Evolutionary conservation across 92 coral and sea anemone genomes (phyloP).

Genomic region (Palythoa grandiflora): DNA sequence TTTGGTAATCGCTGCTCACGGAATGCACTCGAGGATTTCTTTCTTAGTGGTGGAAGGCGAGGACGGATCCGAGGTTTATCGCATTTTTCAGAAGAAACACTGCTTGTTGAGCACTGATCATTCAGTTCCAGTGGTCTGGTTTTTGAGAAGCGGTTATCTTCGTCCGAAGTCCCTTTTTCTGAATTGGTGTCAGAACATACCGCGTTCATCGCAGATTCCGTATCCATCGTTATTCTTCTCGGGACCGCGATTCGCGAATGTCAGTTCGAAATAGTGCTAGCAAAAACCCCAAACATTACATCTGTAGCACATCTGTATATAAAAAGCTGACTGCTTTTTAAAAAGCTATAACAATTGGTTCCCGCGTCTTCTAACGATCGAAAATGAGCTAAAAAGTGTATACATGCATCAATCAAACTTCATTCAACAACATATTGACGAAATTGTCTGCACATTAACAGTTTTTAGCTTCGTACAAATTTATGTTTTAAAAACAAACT

Average conservation of each 20-base stretch:
- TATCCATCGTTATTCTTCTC: neutral
- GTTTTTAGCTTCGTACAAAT: neutral
- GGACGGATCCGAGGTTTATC: neutral
- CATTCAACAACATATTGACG: neutral
- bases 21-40: neutral
- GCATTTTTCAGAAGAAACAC: neutral
- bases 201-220: neutral
- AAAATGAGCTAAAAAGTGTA: too few species aligned
- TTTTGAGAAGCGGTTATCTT: neutral
- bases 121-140: neutral
- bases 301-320: too few species aligned
- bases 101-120: neutral
- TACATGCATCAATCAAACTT: too few species aligned
- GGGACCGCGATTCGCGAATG: too few species aligned
- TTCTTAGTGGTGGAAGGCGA: neutral
- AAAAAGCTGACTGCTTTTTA: too few species aligned
- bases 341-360: too few species aligned
- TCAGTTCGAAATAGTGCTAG: neutral
- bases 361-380: too few species aligned
- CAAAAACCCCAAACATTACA: too few species aligned
- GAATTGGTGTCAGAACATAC: neutral
- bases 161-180: neutral
- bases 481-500: neutral
- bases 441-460: neutral
- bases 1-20: conserved; percentile 19